Evolutionary conservation across 2,888 invertebrate species (phyloP).

Genomic region (Elysia crispata): DNA sequence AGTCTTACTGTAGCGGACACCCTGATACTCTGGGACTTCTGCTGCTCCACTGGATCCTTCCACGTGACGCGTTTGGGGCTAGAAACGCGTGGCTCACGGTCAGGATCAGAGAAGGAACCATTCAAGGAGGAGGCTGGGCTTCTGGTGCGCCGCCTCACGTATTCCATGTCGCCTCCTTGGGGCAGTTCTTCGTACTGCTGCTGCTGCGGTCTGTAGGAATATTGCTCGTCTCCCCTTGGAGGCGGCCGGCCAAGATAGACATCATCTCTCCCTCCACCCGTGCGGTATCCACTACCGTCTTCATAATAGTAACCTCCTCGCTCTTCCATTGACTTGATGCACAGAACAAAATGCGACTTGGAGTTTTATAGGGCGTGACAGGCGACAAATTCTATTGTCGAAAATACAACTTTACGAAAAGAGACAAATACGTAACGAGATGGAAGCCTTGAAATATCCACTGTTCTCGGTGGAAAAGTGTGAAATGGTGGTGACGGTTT

Average conservation of each 20-base stretch:
- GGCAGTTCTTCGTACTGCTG: conserved; percentile 7
- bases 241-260: conserved; percentile 42
- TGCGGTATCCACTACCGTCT: not conserved
- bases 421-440: no score
- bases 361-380: no score
- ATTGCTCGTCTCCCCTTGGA: conserved; percentile 21
- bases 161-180: not conserved
- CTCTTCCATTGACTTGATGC: conserved; percentile 22
- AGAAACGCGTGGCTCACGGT: conserved; percentile 38
- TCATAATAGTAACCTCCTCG: not conserved
- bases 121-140: conserved; percentile 4
- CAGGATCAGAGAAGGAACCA: conserved; percentile 6
- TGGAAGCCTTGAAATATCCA: no score
- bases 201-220: not conserved
- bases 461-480: no score
- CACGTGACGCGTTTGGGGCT: conserved; percentile 65
- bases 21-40: conserved; percentile 35
- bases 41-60: conserved; percentile 67
- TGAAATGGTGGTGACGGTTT: no score
- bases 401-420: no score
- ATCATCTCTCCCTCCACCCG: not conserved
- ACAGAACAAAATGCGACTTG: no score
- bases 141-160: conserved; percentile 27
- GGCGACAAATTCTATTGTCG: no score
- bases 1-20: no score